phyloP scores from a whole-genome alignment of 2,113 vertebrate genomes.

The Orientallactaga bullata region DNA sequence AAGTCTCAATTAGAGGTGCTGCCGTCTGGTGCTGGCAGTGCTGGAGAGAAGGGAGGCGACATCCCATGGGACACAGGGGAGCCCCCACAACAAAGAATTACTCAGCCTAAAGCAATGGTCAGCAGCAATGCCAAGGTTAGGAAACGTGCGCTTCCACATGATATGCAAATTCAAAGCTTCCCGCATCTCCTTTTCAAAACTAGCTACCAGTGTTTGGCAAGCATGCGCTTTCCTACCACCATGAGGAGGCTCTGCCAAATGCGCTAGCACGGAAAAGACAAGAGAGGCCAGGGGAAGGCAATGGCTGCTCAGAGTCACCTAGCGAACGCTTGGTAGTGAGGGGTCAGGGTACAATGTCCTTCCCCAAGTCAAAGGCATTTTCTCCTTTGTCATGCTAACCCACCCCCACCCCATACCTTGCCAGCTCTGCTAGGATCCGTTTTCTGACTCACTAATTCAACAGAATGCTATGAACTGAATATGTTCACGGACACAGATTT shows the following conservation, averaged over 20 bases:
- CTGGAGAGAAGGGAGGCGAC: not conserved
- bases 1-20: not conserved
- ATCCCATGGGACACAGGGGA: not conserved
- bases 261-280: not conserved
- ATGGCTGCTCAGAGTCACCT: not conserved
- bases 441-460: constrained; percentile 68
- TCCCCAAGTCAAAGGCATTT: not conserved
- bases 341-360: not conserved
- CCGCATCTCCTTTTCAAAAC: not conserved
- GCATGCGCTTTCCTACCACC: not conserved
- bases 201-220: not conserved
- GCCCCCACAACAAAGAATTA: not conserved
- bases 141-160: not conserved
- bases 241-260: not conserved
- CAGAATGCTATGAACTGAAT: constrained; percentile 43
- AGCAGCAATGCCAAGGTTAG: not conserved
- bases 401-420: not conserved
- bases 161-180: not conserved
- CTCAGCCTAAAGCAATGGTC: not conserved
- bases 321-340: not conserved
- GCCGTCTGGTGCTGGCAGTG: not conserved
- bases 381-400: not conserved
- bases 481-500: constrained; percentile 35
- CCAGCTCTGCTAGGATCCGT: constrained; percentile 15
- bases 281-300: constrained; percentile 15